Evolutionary conservation across 1,140 invertebrate species (phyloP).

Genomic region (Parasteatoda tepidariorum): DNA sequence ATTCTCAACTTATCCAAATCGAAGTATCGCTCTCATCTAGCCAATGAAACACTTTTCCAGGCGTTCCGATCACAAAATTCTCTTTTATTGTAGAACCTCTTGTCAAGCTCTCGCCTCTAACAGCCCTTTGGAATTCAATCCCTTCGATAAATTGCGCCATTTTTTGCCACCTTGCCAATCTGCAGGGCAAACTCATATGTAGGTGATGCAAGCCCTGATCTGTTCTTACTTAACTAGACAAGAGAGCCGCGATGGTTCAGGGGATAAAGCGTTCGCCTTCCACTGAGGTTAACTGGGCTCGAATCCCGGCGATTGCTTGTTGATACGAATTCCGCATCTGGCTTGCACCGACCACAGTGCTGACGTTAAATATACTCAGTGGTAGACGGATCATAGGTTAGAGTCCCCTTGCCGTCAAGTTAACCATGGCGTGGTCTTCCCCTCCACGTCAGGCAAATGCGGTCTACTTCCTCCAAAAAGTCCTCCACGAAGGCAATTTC

Average conservation of each 20-base stretch:
- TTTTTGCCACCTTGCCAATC: constrained; percentile 92
- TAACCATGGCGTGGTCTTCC: constrained; percentile 99
- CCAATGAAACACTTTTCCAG: constrained; percentile 81
- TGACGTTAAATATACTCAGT: too few species aligned
- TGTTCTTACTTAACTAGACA: constrained; percentile 89
- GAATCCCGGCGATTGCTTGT: too few species aligned
- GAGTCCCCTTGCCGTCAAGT: too few species aligned
- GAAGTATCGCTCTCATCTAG: constrained; percentile 85
- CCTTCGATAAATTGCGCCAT: constrained; percentile 89
- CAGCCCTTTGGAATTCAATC: constrained; percentile 90
- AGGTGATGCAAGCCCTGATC: constrained; percentile 82
- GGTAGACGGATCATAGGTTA: too few species aligned
- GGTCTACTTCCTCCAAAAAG: too few species aligned
- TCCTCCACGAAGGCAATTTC: constrained; percentile 98
- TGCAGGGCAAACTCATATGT: constrained; percentile 98
- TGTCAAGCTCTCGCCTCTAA: constrained; percentile 88
- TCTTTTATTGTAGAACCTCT: constrained; percentile 73
- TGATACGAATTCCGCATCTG: too few species aligned
- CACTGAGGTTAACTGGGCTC: too few species aligned
- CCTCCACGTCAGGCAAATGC: too few species aligned
- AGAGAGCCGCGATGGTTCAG: too few species aligned
- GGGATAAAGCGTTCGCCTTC: too few species aligned
- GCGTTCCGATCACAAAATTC: constrained; percentile 96
- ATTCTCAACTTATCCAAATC: constrained; percentile 88
- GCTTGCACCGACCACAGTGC: too few species aligned